Conservation (phyloP, 2,797 vertebrate species). For the Scolopax rusticola region DNA sequence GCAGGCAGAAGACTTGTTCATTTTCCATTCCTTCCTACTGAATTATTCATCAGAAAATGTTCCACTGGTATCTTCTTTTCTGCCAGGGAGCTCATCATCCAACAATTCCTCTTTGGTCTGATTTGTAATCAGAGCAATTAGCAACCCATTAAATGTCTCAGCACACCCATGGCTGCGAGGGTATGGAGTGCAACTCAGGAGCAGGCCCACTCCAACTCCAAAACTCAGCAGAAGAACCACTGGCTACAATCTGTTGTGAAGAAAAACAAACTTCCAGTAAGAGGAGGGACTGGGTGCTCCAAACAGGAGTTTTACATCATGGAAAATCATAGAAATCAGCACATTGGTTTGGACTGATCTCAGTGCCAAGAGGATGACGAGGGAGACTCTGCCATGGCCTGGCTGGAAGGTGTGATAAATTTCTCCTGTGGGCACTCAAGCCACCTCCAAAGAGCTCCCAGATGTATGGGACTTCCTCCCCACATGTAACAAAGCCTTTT, state of each 20-base stretch:
- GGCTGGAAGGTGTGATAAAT: neutral
- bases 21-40: constrained; percentile 76
- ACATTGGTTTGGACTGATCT: fast-evolving
- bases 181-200: neutral
- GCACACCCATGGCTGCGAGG: neutral
- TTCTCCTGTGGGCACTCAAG: fast-evolving
- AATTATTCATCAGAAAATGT: constrained; percentile 81
- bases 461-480: neutral
- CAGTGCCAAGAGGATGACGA: neutral
- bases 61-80: constrained; percentile 72
- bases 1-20: constrained; percentile 69
- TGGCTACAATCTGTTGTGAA: neutral
- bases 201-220: neutral
- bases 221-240: neutral
- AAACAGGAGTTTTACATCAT: neutral
- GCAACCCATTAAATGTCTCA: constrained; percentile 66
- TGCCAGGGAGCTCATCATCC: constrained; percentile 73
- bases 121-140: constrained; percentile 78
- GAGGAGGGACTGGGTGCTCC: fast-evolving
- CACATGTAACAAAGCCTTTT: fast-evolving
- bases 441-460: neutral
- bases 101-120: constrained; percentile 63
- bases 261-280: neutral
- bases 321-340: neutral
- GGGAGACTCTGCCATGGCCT: neutral